These are phyloP conservation scores for Rhodophaea formosa DNA, from an alignment of 2,888 invertebrate species.

Conservation along the genomic window DNA sequence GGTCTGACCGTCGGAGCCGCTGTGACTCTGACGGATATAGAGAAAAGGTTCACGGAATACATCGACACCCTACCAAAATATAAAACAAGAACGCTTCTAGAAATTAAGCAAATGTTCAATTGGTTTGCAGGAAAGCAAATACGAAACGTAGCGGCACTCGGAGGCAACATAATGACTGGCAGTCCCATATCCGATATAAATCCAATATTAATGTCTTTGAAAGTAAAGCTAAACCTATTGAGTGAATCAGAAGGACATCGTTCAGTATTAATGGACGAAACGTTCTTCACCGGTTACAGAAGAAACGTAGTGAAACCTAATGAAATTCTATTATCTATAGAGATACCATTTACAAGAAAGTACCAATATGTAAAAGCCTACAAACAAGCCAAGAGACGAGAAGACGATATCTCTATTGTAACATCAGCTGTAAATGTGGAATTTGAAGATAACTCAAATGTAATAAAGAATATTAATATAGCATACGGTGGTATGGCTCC, in stretches of 20 bases:
- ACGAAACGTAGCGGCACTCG: slow-evolving; percentile 95
- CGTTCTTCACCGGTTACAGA: slow-evolving; percentile 91
- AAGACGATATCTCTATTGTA: slow-evolving; percentile 95
- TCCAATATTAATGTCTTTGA: slow-evolving; percentile 93
- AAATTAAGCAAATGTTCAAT: slow-evolving; percentile 91
- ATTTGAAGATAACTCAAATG: slow-evolving; percentile 77
- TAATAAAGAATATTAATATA: slow-evolving; percentile 83
- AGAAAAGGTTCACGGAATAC: slow-evolving; percentile 82
- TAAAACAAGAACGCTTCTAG: slow-evolving; percentile 84
- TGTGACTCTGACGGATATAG: slow-evolving; percentile 89
- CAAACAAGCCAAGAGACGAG: slow-evolving; percentile 92
- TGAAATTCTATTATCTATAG: slow-evolving; percentile 87
- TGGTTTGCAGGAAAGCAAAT: slow-evolving; percentile 98
- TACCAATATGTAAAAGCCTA: slow-evolving; percentile 88
- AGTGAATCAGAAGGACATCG: slow-evolving; percentile 80
- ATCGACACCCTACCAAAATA: slow-evolving; percentile 80
- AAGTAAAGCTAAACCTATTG: slow-evolving; percentile 86
- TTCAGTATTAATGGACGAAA: slow-evolving; percentile 85
- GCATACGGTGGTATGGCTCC: slow-evolving; percentile 98
- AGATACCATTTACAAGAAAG: slow-evolving; percentile 85
- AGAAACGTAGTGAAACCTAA: slow-evolving; percentile 85
- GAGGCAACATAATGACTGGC: slow-evolving; percentile 97
- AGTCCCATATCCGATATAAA: slow-evolving; percentile 98
- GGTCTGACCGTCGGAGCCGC: slow-evolving; percentile 90
- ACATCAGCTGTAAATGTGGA: slow-evolving; percentile 88